These are phyloP conservation scores for Platysteira castanea DNA, from an alignment of 2,113 vertebrate genomes.

Conservation along the genomic window DNA sequence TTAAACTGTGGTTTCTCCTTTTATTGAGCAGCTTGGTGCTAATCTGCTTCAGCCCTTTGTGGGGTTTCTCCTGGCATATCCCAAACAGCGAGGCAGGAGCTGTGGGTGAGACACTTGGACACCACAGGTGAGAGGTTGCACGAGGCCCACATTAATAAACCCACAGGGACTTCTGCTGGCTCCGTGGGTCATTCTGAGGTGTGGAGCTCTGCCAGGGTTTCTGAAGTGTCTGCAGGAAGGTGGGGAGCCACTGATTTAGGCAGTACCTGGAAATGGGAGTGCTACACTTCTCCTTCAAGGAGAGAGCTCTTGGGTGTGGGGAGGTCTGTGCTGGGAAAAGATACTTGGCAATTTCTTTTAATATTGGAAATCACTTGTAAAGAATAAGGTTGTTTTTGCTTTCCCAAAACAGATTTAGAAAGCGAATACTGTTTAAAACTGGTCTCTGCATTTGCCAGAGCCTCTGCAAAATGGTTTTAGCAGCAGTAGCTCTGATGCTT, in stretches of 20 bases:
- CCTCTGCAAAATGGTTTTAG: background rate
- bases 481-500: background rate
- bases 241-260: background rate
- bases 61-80: rapidly evolving
- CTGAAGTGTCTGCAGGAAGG: background rate
- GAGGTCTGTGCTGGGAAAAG: background rate
- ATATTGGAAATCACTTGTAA: rapidly evolving
- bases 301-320: background rate
- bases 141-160: background rate
- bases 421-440: background rate
- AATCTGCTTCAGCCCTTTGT: background rate
- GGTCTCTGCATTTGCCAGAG: background rate
- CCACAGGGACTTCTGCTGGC: background rate
- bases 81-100: background rate
- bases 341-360: background rate
- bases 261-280: background rate
- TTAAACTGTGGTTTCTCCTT: background rate
- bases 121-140: background rate
- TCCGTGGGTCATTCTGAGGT: background rate
- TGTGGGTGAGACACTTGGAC: background rate
- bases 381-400: background rate
- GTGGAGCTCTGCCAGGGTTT: background rate
- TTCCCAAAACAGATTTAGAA: background rate
- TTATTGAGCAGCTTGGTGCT: background rate
- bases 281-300: background rate